Base-by-base conservation (phyloP, 2,113 vertebrate species). In the Mirounga angustirostris region DNA sequence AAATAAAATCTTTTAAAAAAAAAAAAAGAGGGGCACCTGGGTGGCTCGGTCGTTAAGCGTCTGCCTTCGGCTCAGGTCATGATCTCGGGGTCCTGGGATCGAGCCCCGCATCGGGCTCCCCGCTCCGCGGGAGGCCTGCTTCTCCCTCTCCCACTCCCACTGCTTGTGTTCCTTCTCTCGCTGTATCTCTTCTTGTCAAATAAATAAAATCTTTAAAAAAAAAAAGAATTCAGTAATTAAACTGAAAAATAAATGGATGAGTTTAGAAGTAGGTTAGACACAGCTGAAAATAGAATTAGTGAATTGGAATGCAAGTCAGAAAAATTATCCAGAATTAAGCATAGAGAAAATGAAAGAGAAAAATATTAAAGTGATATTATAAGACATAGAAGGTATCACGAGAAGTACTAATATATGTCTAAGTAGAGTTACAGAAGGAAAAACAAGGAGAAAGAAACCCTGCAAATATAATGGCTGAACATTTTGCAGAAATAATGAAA, bases 261-360 rank as follows among this genome's bases (percentile, higher is more conserved):
- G 21, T 80, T 94, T 69, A 50, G 9, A 86, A 90, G 50, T 13
- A 56, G 13, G 18, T 86, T 54, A 67, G 21, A 33, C n/a, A 46
- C 2, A 84, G 67, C 1, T n/a, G 40, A 96, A 95, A 19, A 56
- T 30, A 76, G 18, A 83, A n/a, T 58, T 88, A 79, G 21, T 56
- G 26, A 93, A 73, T 56, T 88, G 28, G 67, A 95, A 91, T 28
- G 26, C 26, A 61, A 43, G 28, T 43, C 24, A 88, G 12, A 85
- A 84, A 92, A n/a, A 46, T 28, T 14, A 85, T 43, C 74, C 50
- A 76, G 52, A 94, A 86, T 76, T 86, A 92, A 89, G 24, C 22
- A 56, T 24, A 82, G 24, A 93, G n/a, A 86, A 89, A 67, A 85
- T 33, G 71, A 92, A 58, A 84, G 14, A 50, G 30, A 61, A 73